Evolutionary conservation across 2,113 vertebrate genomes (phyloP).

Genomic region (Xiphorhynchus elegans): DNA sequence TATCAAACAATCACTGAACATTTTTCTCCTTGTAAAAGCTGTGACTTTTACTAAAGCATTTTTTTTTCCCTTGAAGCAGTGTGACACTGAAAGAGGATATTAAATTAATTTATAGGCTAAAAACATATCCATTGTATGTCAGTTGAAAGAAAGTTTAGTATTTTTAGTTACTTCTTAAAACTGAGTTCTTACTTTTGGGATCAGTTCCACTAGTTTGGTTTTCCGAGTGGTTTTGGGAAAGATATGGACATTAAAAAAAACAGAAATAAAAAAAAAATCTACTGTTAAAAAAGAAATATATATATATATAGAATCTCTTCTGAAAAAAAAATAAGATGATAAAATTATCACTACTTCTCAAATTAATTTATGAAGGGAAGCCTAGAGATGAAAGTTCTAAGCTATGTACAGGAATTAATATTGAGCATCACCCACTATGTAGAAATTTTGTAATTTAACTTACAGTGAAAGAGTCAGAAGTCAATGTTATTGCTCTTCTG

Average conservation of each 20-base stretch:
- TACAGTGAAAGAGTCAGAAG: not conserved
- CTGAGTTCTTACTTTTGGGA: not conserved
- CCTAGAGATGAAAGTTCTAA: not conserved
- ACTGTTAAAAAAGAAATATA: not conserved
- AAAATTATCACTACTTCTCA: not conserved
- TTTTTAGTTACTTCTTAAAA: not conserved
- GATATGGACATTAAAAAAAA: not conserved
- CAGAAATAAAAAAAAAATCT: no score
- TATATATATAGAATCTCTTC: not conserved
- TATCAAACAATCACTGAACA: not conserved
- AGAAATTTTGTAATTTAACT: not conserved
- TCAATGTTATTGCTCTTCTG: not conserved
- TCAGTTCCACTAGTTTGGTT: not conserved
- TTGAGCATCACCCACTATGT: not conserved
- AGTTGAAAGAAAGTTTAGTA: not conserved
- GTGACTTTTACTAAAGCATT: rapidly evolving
- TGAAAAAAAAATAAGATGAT: not conserved
- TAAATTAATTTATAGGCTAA: not conserved
- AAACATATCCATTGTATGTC: not conserved
- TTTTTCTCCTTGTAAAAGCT: not conserved
- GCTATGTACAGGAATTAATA: not conserved
- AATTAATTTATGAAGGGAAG: not conserved
- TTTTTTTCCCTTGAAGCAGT: not conserved
- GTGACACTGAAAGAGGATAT: not conserved
- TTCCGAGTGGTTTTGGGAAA: not conserved